These are phyloP conservation scores for Dione vanillae DNA, from an alignment of 2,888 invertebrate species.

Conservation along the genomic window DNA sequence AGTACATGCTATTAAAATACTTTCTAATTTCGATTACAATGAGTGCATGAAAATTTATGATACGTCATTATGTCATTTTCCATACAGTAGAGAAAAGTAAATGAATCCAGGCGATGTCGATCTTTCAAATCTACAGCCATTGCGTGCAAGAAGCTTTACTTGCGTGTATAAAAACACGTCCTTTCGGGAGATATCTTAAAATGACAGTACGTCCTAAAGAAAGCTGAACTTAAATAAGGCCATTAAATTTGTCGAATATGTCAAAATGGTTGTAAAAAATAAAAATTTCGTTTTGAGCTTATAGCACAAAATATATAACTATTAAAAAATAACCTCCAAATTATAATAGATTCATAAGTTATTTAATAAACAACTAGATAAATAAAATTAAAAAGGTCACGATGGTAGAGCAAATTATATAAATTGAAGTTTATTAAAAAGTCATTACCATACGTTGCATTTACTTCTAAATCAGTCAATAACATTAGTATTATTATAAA, in stretches of 20 bases:
- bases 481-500: constrained; percentile 1
- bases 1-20: background rate
- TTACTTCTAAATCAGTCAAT: constrained; percentile 4
- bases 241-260: no score
- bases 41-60: background rate
- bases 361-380: background rate
- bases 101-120: background rate
- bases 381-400: background rate
- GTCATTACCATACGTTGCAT: background rate
- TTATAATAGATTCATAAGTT: no score
- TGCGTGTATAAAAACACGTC: background rate
- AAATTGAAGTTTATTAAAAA: constrained; percentile 4
- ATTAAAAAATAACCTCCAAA: no score
- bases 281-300: no score
- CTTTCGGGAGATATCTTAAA: no score
- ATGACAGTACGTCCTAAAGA: no score
- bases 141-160: background rate
- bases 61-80: background rate
- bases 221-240: no score
- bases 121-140: background rate
- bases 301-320: no score
- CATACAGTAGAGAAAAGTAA: no score
- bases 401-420: background rate
- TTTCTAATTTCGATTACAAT: background rate
- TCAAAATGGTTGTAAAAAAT: no score